phyloP scores from a whole-genome alignment of 2,797 vertebrate genomes.

The Mus caroli region DNA sequence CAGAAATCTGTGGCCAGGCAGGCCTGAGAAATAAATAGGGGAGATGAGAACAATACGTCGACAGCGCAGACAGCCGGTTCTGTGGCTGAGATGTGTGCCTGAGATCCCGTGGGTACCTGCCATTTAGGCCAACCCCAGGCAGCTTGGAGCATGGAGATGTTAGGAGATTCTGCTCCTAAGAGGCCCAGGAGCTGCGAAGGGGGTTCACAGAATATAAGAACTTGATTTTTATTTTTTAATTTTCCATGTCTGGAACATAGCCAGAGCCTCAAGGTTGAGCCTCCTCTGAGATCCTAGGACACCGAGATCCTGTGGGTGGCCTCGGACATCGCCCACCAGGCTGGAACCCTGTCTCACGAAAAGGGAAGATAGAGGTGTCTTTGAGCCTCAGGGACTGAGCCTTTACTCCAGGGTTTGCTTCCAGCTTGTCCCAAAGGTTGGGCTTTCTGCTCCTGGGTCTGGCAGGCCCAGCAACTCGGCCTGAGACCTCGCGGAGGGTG shows the following conservation, averaged over 20 bases:
- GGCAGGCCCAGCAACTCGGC: slow-evolving; percentile 85
- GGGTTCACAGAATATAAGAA: slow-evolving; percentile 36
- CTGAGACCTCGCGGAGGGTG: slow-evolving; percentile 80
- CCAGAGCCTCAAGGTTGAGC: neutral
- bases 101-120: slow-evolving; percentile 4
- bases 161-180: slow-evolving; percentile 33
- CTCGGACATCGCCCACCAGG: neutral
- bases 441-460: slow-evolving; percentile 84
- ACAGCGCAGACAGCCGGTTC: slow-evolving; percentile 6
- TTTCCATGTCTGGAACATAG: slow-evolving; percentile 37
- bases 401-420: neutral
- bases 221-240: slow-evolving; percentile 28
- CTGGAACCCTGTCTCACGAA: neutral
- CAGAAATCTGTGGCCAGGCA: slow-evolving; percentile 89
- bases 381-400: neutral
- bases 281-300: neutral
- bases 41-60: slow-evolving; percentile 77
- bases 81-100: slow-evolving; percentile 25
- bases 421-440: slow-evolving; percentile 81
- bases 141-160: neutral
- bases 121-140: slow-evolving; percentile 51
- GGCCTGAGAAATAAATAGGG: slow-evolving; percentile 81
- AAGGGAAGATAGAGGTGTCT: slow-evolving; percentile 5
- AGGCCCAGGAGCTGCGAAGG: neutral
- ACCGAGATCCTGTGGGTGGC: neutral